Evolutionary conservation across 2,888 invertebrate species (phyloP).

Genomic region (Conops quadrifasciatus): DNA sequence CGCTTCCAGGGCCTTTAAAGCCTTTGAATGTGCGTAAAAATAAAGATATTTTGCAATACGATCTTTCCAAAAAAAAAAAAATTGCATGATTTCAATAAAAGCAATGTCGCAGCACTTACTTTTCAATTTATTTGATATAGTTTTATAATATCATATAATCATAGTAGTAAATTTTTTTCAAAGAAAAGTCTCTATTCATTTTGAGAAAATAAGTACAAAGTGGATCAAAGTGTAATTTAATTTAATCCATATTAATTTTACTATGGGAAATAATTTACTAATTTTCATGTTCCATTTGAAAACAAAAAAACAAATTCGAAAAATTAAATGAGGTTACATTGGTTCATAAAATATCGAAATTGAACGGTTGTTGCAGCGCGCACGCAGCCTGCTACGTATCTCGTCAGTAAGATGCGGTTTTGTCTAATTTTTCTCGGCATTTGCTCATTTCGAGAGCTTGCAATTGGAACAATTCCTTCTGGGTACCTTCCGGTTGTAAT

Average conservation of each 20-base stretch:
- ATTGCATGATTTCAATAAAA: too few relatives aligned
- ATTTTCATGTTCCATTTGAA: neutral
- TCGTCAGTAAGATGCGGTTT: neutral
- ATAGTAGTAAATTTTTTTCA: neutral
- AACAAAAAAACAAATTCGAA: neutral
- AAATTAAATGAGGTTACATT: slow-evolving; percentile 17
- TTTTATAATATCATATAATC: too few relatives aligned
- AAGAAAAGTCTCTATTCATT: slow-evolving; percentile 2
- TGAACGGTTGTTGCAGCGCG: neutral
- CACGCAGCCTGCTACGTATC: neutral
- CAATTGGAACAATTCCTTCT: slow-evolving; percentile 64
- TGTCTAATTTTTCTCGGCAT: slow-evolving; percentile 9
- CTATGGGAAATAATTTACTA: neutral
- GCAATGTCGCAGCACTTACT: too few relatives aligned
- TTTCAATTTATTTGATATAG: too few relatives aligned
- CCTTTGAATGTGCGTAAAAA: too few relatives aligned
- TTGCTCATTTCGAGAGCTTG: slow-evolving; percentile 61
- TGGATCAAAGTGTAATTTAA: neutral
- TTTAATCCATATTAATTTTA: neutral
- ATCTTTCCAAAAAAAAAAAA: neutral
- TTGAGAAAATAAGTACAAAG: slow-evolving; percentile 3
- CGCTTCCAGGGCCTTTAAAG: too few relatives aligned
- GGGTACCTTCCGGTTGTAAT: slow-evolving; percentile 79
- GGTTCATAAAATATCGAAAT: slow-evolving; percentile 12
- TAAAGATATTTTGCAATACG: too few relatives aligned